phyloP scores from a whole-genome alignment of 2,113 vertebrate species.

The Pseudorasbora parva region DNA sequence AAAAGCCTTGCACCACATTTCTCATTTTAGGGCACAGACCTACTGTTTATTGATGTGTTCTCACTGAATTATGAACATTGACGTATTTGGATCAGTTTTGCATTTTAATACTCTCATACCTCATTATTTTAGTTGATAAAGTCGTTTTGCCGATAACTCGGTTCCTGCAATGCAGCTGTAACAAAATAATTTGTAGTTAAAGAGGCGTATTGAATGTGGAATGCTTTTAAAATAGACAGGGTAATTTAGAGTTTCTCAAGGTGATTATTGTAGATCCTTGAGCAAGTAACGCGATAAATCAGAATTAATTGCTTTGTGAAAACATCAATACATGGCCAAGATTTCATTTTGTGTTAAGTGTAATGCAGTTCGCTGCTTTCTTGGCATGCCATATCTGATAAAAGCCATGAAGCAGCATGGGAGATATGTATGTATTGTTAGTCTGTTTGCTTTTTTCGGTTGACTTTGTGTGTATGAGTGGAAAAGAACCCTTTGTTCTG shows the following conservation, averaged over 20 bases:
- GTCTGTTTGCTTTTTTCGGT: conserved; percentile 24
- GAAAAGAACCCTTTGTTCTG: conserved; percentile 1
- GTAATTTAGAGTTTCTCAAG: conserved; percentile 59
- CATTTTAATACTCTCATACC: conserved; percentile 39
- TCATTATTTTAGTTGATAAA: conserved; percentile 20
- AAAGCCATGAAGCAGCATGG: conserved; percentile 55
- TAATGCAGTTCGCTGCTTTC: conserved; percentile 56
- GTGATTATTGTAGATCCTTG: conserved; percentile 57
- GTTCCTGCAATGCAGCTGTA: conserved; percentile 34
- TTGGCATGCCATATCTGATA: conserved; percentile 50
- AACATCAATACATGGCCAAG: conserved; percentile 59
- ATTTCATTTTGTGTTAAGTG: conserved; percentile 59
- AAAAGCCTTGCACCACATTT: conserved; percentile 7
- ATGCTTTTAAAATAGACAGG: conserved; percentile 45
- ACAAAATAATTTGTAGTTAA: conserved; percentile 58
- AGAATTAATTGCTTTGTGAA: conserved; percentile 63
- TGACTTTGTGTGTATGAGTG: background rate
- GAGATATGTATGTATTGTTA: conserved; percentile 9
- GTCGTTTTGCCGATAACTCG: conserved; percentile 45
- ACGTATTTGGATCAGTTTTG: conserved; percentile 37
- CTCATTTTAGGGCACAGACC: background rate
- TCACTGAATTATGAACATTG: conserved; percentile 31
- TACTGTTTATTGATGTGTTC: conserved; percentile 33
- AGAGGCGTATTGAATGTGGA: conserved; percentile 45
- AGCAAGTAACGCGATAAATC: conserved; percentile 63